phyloP scores from a whole-genome alignment of 2,888 invertebrate species.

The Epinotia nisella region DNA sequence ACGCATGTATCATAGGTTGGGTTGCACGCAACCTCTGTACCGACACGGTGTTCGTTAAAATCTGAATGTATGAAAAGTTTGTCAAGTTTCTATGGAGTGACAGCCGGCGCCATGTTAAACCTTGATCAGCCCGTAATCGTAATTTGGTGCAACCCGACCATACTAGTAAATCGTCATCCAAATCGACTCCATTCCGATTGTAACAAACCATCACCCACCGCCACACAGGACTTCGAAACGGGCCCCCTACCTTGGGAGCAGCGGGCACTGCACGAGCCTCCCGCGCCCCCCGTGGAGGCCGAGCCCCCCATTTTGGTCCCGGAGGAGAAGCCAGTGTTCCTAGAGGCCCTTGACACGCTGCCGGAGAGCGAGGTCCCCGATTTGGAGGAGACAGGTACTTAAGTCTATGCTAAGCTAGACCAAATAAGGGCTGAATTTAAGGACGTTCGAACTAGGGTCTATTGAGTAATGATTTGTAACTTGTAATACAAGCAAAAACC shows the following conservation, averaged over 20 bases:
- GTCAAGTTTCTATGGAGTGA: too few species aligned
- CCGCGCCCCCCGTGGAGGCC: constrained; percentile 62
- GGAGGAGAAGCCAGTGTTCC: constrained; percentile 69
- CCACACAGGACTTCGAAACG: constrained; percentile 71
- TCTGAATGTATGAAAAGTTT: too few species aligned
- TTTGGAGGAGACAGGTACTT: constrained; percentile 71
- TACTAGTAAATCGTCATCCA: neutral
- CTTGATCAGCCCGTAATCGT: too few species aligned
- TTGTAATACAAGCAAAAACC: too few species aligned
- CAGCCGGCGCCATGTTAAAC: too few species aligned
- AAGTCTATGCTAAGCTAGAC: neutral
- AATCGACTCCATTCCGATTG: neutral
- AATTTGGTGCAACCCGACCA: neutral
- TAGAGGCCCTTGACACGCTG: constrained; percentile 73
- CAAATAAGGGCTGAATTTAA: too few species aligned
- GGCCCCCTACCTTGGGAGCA: constrained; percentile 76
- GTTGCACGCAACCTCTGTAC: too few species aligned
- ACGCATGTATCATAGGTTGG: too few species aligned
- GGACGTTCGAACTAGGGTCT: too few species aligned
- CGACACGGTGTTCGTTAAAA: too few species aligned
- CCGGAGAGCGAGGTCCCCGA: constrained; percentile 75
- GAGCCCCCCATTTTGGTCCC: constrained; percentile 76
- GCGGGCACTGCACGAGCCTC: constrained; percentile 60
- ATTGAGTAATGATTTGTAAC: too few species aligned
- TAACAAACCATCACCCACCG: constrained; percentile 33